Evolutionary conservation across 1,140 invertebrate species (phyloP).

Genomic region (Chironomus striatipennis): DNA sequence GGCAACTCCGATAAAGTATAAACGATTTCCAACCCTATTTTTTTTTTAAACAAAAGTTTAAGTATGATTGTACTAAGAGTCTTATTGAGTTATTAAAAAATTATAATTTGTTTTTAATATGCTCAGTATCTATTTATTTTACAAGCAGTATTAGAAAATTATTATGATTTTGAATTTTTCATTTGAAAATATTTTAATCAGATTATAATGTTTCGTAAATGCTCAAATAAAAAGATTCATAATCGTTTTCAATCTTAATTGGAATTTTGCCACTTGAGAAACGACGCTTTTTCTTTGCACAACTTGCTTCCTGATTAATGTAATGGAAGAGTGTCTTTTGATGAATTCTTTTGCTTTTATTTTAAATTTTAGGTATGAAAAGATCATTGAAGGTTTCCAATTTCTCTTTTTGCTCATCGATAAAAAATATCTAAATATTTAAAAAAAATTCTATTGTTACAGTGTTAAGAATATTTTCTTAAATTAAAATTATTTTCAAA

Average conservation of each 20-base stretch:
- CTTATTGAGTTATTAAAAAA: constrained; percentile 24
- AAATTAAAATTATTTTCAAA: too few species aligned
- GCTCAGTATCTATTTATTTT: background rate
- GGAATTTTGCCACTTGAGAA: constrained; percentile 22
- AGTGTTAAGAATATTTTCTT: too few species aligned
- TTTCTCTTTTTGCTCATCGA: too few species aligned
- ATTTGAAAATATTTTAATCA: constrained; percentile 16
- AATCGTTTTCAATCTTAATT: constrained; percentile 20
- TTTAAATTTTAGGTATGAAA: too few species aligned
- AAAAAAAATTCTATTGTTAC: too few species aligned
- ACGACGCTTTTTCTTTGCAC: constrained; percentile 1
- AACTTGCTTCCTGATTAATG: background rate
- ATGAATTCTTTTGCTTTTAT: background rate
- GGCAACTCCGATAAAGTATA: background rate
- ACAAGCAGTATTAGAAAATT: constrained; percentile 8
- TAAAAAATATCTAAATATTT: too few species aligned
- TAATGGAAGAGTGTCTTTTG: constrained; percentile 22
- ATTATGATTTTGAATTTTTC: constrained; percentile 19
- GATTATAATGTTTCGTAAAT: background rate
- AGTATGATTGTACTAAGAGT: constrained; percentile 6
- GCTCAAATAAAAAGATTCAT: background rate
- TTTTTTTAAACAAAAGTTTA: background rate
- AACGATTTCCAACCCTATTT: background rate
- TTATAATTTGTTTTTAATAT: constrained; percentile 23
- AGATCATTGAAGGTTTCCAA: too few species aligned